phyloP scores from a whole-genome alignment of 2,888 invertebrate genomes.

The Pocota personata region DNA sequence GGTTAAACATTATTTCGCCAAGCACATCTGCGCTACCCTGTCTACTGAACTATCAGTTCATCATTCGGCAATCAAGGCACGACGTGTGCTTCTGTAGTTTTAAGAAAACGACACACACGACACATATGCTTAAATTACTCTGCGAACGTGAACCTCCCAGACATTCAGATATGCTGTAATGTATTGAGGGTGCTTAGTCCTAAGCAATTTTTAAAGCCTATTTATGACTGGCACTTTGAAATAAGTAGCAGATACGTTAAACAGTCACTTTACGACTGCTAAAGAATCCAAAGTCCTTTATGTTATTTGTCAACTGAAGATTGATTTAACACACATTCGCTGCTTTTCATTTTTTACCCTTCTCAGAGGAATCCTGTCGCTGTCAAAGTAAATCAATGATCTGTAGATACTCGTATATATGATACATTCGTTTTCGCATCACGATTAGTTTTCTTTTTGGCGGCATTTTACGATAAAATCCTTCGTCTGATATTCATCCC shows the following conservation, averaged over 20 bases:
- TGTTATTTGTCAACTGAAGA: conserved; percentile 1
- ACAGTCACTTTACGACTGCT: conserved; percentile 18
- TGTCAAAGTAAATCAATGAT: not conserved
- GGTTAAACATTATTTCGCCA: too few species aligned
- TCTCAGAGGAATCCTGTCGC: not conserved
- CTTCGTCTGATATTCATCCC: not conserved
- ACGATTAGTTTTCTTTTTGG: not conserved
- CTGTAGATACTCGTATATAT: too few species aligned
- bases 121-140: not conserved
- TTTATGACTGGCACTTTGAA: not conserved
- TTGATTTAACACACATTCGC: conserved; percentile 1
- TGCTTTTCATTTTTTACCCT: not conserved
- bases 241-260: conserved; percentile 3
- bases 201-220: not conserved
- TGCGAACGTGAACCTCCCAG: not conserved
- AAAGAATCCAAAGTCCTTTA: not conserved
- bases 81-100: not conserved
- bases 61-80: too few species aligned
- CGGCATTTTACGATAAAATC: not conserved
- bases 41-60: too few species aligned
- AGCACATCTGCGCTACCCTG: too few species aligned
- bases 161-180: not conserved
- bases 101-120: not conserved
- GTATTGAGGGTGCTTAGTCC: not conserved
- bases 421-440: not conserved